phyloP scores from a whole-genome alignment of 2,888 invertebrate genomes.

The Protonemura montana region DNA sequence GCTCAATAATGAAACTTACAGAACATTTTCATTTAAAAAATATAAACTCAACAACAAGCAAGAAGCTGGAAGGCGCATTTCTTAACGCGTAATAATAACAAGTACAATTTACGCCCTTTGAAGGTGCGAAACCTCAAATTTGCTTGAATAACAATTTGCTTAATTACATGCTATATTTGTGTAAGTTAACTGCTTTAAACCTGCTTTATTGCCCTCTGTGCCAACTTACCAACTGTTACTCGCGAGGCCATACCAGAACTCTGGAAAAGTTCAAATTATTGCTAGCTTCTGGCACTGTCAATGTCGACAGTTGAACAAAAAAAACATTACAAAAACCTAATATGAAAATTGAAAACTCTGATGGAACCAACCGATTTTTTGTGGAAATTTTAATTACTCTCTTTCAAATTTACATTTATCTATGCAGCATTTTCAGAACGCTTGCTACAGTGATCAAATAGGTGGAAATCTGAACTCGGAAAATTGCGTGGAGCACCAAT shows the following conservation, averaged over 20 bases:
- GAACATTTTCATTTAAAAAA: no score
- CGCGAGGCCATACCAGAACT: not conserved
- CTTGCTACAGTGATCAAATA: no score
- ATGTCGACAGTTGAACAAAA: not conserved
- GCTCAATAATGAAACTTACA: no score
- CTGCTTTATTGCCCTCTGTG: not conserved
- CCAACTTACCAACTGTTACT: not conserved
- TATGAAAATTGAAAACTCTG: not conserved
- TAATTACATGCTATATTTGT: not conserved
- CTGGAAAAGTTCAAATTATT: not conserved
- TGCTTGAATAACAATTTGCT: not conserved
- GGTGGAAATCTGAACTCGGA: no score
- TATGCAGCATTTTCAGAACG: no score
- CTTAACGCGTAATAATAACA: constrained; percentile 16
- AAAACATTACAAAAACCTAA: not conserved
- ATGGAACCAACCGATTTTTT: not conserved
- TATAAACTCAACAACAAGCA: not conserved
- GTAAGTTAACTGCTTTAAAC: not conserved
- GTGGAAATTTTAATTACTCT: not conserved
- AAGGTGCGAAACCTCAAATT: not conserved
- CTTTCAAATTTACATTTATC: no score
- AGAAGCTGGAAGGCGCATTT: not conserved
- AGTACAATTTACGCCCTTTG: not conserved
- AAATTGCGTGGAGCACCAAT: no score
- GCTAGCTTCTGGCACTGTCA: not conserved